These are phyloP conservation scores for Protophormia terraenovae DNA, from an alignment of 2,888 invertebrate species.

Conservation along the genomic window DNA sequence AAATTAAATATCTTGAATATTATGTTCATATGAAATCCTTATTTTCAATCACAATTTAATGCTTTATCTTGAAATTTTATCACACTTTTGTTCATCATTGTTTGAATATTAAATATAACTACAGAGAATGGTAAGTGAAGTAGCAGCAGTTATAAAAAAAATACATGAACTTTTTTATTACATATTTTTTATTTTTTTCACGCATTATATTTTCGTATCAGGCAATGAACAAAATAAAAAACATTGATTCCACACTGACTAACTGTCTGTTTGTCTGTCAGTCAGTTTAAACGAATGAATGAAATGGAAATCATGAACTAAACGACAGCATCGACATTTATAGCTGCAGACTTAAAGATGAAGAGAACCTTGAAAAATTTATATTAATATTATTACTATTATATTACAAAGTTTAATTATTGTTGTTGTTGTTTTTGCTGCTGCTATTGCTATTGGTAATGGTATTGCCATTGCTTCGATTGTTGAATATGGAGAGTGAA, in stretches of 20 bases:
- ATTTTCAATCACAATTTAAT: too few species aligned
- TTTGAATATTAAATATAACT: background rate
- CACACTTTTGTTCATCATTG: too few species aligned
- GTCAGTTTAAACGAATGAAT: background rate
- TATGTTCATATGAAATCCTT: too few species aligned
- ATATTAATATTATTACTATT: constrained; percentile 20
- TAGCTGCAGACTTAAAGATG: constrained; percentile 12
- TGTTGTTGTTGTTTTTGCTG: background rate
- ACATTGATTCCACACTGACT: constrained; percentile 16
- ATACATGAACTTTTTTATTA: background rate
- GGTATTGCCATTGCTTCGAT: background rate
- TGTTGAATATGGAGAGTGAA: constrained; percentile 20
- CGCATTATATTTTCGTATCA: constrained; percentile 14
- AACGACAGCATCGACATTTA: constrained; percentile 2
- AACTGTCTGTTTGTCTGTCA: background rate
- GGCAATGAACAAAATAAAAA: background rate
- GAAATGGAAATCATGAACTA: constrained; percentile 43
- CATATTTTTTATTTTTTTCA: constrained; percentile 12
- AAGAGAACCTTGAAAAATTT: constrained; percentile 51
- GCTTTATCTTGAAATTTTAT: too few species aligned
- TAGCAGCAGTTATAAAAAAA: background rate
- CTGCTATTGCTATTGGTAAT: background rate
- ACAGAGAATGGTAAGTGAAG: background rate
- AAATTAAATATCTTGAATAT: too few species aligned
- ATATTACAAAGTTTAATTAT: constrained; percentile 31